Base-by-base conservation (phyloP, 2,888 invertebrate genomes). In the Heliconius charithonia region DNA sequence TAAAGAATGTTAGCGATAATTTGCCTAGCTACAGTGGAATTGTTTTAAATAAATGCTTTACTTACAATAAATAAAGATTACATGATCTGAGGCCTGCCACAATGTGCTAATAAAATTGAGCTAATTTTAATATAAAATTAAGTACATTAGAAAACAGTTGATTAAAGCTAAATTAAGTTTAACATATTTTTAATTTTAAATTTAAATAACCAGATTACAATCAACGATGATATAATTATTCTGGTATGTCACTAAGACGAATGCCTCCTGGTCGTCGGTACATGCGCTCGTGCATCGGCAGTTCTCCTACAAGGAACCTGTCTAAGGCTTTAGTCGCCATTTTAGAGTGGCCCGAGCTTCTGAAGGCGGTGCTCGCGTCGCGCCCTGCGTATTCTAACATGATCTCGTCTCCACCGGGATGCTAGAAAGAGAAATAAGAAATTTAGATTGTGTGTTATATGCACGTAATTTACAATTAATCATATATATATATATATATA, bases 371-470 rank as follows among this genome's bases (percentile, higher is more conserved):
- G 41, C 97, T 98, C 0, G 98, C 98, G 89, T 98, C 98, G 19
- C 97, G 95, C 0, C 98, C 98, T 0, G 98, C 98, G 89, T 97
- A 96, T 86, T 98, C 98, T 84, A 98, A 89, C 84, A 98, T 96
- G 27, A 98, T 96, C 82, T 98, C 98, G 19, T 95, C 95, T 12
- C 98, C 98, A 76, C 98, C 98, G 0, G 98, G 98, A 92, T 98
- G 98, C 96, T 97, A 37, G 32, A 37, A 37, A 32, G 6, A 32
- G 32, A 32, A 32, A 88, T 41, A 62, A 62, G 63, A 27, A 41
- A 45, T 7, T 25, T 19, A 51, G 9, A 63, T 41, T 27, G 16
- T 63, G 65, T 65, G 45, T 63, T n/a, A n/a, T n/a, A n/a, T n/a
- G n/a, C n/a, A n/a, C n/a, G n/a, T n/a, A n/a, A n/a, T n/a, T n/a